A percentile compares a stretch with the other conserved stretches of the same genome.
phyloP scores from a whole-genome alignment of 2,888 invertebrate genomes.

The Yponomeuta plumbellus region DNA sequence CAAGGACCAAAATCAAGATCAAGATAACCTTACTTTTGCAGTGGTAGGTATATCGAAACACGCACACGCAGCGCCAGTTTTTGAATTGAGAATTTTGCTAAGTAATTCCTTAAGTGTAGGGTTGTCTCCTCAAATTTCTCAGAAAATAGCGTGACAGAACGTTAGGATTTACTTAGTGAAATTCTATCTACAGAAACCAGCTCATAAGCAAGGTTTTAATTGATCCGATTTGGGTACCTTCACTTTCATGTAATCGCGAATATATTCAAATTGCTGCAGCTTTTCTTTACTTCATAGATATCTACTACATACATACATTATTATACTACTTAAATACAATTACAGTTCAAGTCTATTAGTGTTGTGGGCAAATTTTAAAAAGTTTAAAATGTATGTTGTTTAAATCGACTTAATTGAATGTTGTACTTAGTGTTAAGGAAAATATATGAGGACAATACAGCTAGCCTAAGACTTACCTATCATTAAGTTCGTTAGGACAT shows the following conservation, averaged over 20 bases:
- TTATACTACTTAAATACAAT: background rate
- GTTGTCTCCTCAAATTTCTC: too few relatives aligned
- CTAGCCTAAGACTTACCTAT: constrained; percentile 19
- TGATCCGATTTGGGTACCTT: too few relatives aligned
- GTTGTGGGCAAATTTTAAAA: background rate
- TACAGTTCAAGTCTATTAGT: background rate
- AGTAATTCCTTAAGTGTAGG: too few relatives aligned
- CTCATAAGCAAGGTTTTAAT: too few relatives aligned
- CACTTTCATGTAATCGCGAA: background rate
- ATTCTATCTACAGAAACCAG: too few relatives aligned
- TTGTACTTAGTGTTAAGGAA: constrained; percentile 37
- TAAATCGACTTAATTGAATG: constrained; percentile 12
- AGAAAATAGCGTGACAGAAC: too few relatives aligned
- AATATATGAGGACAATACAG: constrained; percentile 45
- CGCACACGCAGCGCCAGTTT: too few relatives aligned
- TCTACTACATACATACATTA: background rate
- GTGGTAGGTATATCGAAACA: background rate
- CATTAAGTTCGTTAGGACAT: background rate
- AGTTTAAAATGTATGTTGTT: constrained; percentile 4
- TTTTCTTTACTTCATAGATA: background rate
- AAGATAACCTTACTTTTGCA: background rate
- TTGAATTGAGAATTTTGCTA: too few relatives aligned
- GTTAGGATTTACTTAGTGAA: too few relatives aligned
- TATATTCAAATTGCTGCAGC: background rate
- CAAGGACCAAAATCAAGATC: background rate